Evolutionary conservation across 2,888 invertebrate genomes (phyloP), one percentile per base, ranked within the genome.

Genomic region (Nyleta sp.): DNA sequence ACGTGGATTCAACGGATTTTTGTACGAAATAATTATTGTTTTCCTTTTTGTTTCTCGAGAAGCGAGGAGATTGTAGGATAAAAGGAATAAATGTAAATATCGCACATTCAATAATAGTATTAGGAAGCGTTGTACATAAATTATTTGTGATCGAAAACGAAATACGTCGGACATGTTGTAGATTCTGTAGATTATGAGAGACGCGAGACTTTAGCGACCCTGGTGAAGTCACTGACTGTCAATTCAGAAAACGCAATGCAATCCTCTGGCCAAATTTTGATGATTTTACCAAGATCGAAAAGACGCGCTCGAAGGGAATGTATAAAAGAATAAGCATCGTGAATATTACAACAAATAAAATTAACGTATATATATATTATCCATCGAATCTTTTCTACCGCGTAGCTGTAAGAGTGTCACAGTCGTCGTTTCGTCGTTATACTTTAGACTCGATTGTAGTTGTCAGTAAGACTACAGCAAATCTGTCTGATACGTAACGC

Each of bases 361-460:
- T 80, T 67, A 64, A 75, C 53, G 71, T 62, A 62, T 71, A 64
- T 67, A 71, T 71, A 59, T 57, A 35, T 70, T 75, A 67, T 73
- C 48, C 60, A 70, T 78, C 59, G 18, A 38, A 79, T 64, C 62
- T 82, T 83, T 83, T 82, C 75, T 83, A 84, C 81, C 78, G 81
- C 80, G 78, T 82, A 83, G 78, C 42, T 68, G 53, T 78, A 78
- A 79, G 70, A 65, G 70, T 71, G 79, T 78, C 68, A 72, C 53
- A 64, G 44, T 80, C 71, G 67, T 77, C 62, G 80, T 75, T 74
- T 75, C 65, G 67, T 80, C 71, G 78, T 75, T 78, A 68, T 78
- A 81, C 76, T 83, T 80, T 82, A 82, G 76, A 83, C 64, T 82
- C 76, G 77, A 80, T 64, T 80, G 80, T 78, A 82, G 78, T 75